A percentile compares a stretch with the other conserved stretches of the same genome.
Conservation (phyloP, 2,888 invertebrate species). For the Encarsia formosa region DNA sequence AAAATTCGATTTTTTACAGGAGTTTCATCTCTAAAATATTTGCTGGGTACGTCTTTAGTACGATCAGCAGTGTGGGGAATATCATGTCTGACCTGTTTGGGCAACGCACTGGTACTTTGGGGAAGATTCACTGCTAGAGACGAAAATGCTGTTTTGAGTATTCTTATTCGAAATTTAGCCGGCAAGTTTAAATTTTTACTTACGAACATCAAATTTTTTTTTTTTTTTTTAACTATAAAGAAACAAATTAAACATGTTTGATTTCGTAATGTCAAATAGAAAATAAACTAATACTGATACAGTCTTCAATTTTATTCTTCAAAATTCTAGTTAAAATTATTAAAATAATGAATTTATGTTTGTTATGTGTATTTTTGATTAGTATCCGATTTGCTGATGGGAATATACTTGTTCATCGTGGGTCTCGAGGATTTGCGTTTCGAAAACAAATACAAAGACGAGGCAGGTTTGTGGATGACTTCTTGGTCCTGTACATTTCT, state of each 20-base stretch:
- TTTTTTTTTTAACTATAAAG: no score
- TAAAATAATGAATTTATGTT: neutral
- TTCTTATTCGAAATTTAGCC: constrained; percentile 64
- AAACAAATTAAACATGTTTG: no score
- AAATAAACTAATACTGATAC: no score
- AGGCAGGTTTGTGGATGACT: constrained; percentile 62
- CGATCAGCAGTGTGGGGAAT: constrained; percentile 63
- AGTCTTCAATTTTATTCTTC: no score
- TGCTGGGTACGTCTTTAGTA: constrained; percentile 58
- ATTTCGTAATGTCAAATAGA: no score
- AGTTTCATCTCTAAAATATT: constrained; percentile 59
- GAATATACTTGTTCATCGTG: constrained; percentile 62
- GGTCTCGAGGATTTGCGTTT: constrained; percentile 60
- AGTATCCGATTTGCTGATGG: constrained; percentile 67
- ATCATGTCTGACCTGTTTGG: constrained; percentile 57
- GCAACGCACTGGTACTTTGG: constrained; percentile 63
- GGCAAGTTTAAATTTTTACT: no score
- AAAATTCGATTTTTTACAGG: constrained; percentile 40
- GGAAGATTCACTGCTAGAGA: constrained; percentile 59
- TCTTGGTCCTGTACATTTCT: constrained; percentile 63
- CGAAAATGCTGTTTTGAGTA: constrained; percentile 61
- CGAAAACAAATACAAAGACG: constrained; percentile 57
- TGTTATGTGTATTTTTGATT: constrained; percentile 26
- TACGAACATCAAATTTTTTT: no score
- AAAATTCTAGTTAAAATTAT: neutral